Evolutionary conservation across 2,888 invertebrate genomes (phyloP), one percentile per base, ranked within the genome.

Genomic region (Phyllotreta striolata): DNA sequence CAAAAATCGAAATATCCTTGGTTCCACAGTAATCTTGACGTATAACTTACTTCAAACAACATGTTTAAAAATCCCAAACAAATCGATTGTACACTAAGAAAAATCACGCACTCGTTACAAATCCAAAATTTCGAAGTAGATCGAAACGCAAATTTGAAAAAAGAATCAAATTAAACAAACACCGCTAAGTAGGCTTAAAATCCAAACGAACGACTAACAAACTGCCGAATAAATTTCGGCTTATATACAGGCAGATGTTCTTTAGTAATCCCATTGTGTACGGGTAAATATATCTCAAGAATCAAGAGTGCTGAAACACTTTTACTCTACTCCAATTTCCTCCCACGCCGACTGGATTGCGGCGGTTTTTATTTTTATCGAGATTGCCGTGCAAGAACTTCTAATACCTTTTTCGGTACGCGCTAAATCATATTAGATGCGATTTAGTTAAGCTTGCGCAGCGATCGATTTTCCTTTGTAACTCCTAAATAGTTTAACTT

Each of bases 221-320:
- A 44, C 51, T 24, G 41, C 63, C 63, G 76, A 76, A 77, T 74
- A 76, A 77, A 35, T 76, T 79, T 79, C 77, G 75, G 75, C 77
- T 79, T 80, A 79, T 80, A 80, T 80, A 79, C 70, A 24, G 66
- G 71, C 73, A 69, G 62, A 68, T 67, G 70, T 71, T 74, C 78
- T 79, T 80, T 80, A 75, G 79, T 78, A 80, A 80, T 74, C 79
- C 72, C 72, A 79, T 80, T 80, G 80, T 79, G 74, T 77, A 76
- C 77, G 24, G 24, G 24, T 24, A 24, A 24, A 24, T 24, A 24
- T 24, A 24, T 24, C 24, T 24, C 24, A 24, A 24, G 24, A 78
- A 76, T 76, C 77, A 76, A 75, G 12, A 38, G 73, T 79, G 72
- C 75, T 76, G 78, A 75, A 78, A 76, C 72, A 79, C 78, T 79